Evolutionary conservation across 1,140 invertebrate genomes (phyloP), one percentile per base, ranked within the genome.

Genomic region (Zaprionus davidi): DNA sequence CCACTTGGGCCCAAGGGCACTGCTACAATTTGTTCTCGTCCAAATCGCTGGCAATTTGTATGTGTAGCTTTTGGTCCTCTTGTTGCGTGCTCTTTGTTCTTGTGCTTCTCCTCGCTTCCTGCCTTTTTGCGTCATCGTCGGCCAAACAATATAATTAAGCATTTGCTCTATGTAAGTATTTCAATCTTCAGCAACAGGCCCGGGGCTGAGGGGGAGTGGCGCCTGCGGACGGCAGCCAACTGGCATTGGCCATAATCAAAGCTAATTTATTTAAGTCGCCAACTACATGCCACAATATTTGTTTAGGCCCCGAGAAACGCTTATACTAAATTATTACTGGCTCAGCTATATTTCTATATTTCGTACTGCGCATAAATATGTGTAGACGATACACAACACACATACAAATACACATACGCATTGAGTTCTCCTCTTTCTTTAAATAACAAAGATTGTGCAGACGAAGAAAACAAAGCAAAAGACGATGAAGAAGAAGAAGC

Each of bases 261-360:
- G 74, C 69, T 81, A 87, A 90, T 87, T 87, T 88, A 88, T 84
- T 84, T 81, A 84, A 88, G 81, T 81, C 78, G 71, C 84, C 81
- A 65, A 74, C 84, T 74, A 78, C 57, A 67, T 73, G 73, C 67
- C 73, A 51, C 67, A 68, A 71, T 83, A 72, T 72, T 86, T 87
- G 67, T 57, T 73, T 67, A 63, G 70, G 63, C 56, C 49, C 20
- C 28, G 26, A 53, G 44, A 26, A 75, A 28, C 57, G 55, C 26
- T 51, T 51, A 49, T 38, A 70, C 57, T 57, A 78, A 85, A 76
- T 81, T 88, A 81, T 75, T 55, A 70, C 75, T 67, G 58, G 60
- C 20, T 74, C 58, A 72, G 77, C 71, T 58, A 69, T 76, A 71
- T 65, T 75, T 58, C 53, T 62, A 73, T 69, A 60, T 67, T 73